phyloP scores from a whole-genome alignment of 2,888 invertebrate species.

The Melolontha melolontha region DNA sequence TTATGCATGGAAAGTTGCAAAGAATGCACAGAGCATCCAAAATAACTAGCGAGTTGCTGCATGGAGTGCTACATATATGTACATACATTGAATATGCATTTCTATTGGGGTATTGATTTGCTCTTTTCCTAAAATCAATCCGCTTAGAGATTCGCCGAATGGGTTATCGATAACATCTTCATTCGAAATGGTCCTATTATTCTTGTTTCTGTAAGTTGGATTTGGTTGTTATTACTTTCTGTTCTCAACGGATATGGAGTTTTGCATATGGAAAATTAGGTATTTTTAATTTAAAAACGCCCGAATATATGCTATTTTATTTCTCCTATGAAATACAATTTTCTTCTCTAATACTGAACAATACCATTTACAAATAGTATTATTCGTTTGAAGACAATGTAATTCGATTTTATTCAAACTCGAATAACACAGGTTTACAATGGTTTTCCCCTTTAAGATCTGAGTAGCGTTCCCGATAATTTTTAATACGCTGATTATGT shows the following conservation, averaged over 20 bases:
- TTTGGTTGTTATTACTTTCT: constrained; percentile 7
- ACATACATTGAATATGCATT: constrained; percentile 19
- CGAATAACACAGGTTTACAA: too few relatives aligned
- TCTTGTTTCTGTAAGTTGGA: constrained; percentile 1
- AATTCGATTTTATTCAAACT: too few relatives aligned
- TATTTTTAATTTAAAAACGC: constrained; percentile 19
- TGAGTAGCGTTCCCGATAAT: too few relatives aligned
- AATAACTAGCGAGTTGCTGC: constrained; percentile 9
- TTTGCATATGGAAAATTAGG: constrained; percentile 18
- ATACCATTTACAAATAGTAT: too few relatives aligned
- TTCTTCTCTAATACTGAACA: too few relatives aligned
- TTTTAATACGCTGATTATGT: too few relatives aligned
- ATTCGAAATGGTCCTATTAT: constrained; percentile 26
- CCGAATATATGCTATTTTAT: not conserved
- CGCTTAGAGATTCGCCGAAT: constrained; percentile 23
- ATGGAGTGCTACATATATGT: not conserved
- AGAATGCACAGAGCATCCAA: constrained; percentile 25
- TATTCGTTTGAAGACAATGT: too few relatives aligned
- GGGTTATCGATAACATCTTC: constrained; percentile 22
- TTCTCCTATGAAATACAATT: not conserved
- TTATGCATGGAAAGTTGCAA: constrained; percentile 15
- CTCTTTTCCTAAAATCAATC: constrained; percentile 11
- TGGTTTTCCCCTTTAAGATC: too few relatives aligned
- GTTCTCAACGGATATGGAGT: not conserved
- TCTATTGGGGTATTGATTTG: constrained; percentile 30